These are phyloP conservation scores for Portunus trituberculatus DNA, from an alignment of 1,140 invertebrate species.

Conservation along the genomic window DNA sequence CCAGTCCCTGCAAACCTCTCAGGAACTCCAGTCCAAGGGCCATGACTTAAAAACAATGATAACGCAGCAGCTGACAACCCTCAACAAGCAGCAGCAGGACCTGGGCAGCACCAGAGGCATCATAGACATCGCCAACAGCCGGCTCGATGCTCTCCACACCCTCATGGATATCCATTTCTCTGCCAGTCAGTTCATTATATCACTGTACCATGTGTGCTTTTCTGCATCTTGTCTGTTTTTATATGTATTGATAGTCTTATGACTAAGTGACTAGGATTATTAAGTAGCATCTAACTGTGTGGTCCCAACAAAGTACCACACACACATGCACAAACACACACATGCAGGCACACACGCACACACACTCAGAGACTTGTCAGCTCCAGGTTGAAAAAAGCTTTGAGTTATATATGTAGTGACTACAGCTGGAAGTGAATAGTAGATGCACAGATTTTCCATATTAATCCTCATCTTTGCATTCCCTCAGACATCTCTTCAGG, in stretches of 20 bases:
- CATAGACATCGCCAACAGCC: constrained; percentile 28
- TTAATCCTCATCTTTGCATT: background rate
- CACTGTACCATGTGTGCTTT: background rate
- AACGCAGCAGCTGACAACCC: constrained; percentile 69
- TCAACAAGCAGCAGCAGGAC: constrained; percentile 75
- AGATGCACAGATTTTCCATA: no score
- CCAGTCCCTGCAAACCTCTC: constrained; percentile 72
- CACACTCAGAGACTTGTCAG: no score
- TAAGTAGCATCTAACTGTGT: no score
- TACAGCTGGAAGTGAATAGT: background rate
- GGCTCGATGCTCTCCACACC: constrained; percentile 35
- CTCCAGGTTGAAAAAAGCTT: background rate
- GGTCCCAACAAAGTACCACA: no score
- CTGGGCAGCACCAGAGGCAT: constrained; percentile 58
- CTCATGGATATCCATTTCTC: constrained; percentile 53
- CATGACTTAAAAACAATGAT: constrained; percentile 71
- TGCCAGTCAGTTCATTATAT: background rate
- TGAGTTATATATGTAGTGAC: background rate
- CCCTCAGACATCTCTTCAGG: constrained; percentile 57
- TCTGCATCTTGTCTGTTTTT: background rate
- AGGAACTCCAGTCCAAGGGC: constrained; percentile 74
- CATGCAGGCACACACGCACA: no score
- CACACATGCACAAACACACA: no score
- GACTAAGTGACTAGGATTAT: no score
- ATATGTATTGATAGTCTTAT: background rate